These are phyloP conservation scores for Sarotherodon lohbergeri DNA, from an alignment of 2,113 vertebrate genomes.

Conservation along the genomic window DNA sequence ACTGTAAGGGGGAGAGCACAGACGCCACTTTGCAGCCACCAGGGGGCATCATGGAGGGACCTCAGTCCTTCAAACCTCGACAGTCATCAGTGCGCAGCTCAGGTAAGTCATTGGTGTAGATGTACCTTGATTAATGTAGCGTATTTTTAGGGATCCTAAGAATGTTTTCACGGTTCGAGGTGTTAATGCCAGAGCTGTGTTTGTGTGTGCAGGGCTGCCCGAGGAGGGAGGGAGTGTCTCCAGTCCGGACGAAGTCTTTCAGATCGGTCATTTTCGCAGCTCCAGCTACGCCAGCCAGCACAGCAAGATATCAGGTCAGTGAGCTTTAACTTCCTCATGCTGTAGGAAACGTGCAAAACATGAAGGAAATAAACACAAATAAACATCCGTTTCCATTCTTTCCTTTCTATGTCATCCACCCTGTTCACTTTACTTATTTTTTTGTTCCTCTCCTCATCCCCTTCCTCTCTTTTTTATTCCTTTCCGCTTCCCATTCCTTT, in stretches of 20 bases:
- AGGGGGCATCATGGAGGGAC: slow-evolving; percentile 26
- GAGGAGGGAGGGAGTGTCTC: slow-evolving; percentile 4
- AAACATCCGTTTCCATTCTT: not conserved
- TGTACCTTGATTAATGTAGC: not conserved
- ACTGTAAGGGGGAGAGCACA: slow-evolving; percentile 89
- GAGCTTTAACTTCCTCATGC: not conserved
- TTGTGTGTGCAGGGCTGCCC: slow-evolving; percentile 27
- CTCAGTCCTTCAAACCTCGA: not conserved
- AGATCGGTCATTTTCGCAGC: slow-evolving; percentile 38
- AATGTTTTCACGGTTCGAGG: not conserved
- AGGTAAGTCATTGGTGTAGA: slow-evolving; percentile 6
- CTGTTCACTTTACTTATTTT: not conserved
- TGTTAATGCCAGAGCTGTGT: not conserved
- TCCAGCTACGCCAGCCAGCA: slow-evolving; percentile 58
- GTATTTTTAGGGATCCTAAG: not conserved
- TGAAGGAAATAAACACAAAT: not conserved
- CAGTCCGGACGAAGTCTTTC: slow-evolving; percentile 35
- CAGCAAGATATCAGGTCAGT: slow-evolving; percentile 58
- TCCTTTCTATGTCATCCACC: not conserved
- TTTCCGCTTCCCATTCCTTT: not conserved
- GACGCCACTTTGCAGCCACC: slow-evolving; percentile 36
- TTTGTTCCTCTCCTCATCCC: not conserved
- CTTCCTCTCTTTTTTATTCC: not conserved
- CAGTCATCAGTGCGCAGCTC: slow-evolving; percentile 29
- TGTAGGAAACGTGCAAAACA: not conserved